Percentiles rank a stretch among this genome's conserved stretches.
Evolutionary conservation across 30 jellyfish, hydroid and myxozoan genomes (phyloP).

Genomic region (Euphysa ruthae): DNA sequence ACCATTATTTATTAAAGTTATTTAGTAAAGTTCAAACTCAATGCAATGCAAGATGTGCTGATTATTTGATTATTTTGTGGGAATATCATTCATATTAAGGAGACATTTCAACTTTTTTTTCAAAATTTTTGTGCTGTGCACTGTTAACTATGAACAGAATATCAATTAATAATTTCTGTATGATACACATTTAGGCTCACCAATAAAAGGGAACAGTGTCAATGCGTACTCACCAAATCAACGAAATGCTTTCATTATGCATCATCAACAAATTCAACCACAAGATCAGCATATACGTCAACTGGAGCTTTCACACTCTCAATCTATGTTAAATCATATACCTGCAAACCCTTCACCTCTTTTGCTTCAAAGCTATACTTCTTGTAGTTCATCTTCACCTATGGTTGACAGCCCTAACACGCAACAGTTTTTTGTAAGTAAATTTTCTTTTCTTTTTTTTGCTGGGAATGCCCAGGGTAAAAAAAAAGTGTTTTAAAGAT

Average conservation of each 20-base stretch:
- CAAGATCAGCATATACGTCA: conserved; percentile 24
- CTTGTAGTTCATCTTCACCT: conserved; percentile 8
- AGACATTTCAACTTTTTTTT: too few relatives aligned
- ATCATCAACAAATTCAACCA: conserved; percentile 21
- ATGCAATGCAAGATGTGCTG: not conserved
- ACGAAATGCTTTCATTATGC: conserved; percentile 23
- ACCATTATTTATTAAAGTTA: not conserved
- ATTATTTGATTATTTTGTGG: not conserved
- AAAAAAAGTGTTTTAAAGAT: too few relatives aligned
- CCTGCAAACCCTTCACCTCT: not conserved
- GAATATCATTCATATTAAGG: too few relatives aligned
- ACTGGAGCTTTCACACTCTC: not conserved
- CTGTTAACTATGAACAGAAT: too few relatives aligned
- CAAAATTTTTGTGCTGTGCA: too few relatives aligned
- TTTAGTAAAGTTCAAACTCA: not conserved
- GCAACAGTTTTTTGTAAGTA: conserved; percentile 12
- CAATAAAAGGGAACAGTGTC: conserved; percentile 14
- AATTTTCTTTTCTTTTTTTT: not conserved
- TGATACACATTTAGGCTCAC: conserved; percentile 32
- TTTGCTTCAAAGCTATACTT: not conserved
- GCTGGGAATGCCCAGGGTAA: too few relatives aligned
- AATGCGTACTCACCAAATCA: conserved; percentile 32
- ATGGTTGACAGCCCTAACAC: conserved; percentile 14
- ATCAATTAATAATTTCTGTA: too few relatives aligned
- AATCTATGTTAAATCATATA: not conserved